phyloP scores from a whole-genome alignment of 37 sponge, comb jelly and placozoan species.

The Tethya wilhelma region DNA sequence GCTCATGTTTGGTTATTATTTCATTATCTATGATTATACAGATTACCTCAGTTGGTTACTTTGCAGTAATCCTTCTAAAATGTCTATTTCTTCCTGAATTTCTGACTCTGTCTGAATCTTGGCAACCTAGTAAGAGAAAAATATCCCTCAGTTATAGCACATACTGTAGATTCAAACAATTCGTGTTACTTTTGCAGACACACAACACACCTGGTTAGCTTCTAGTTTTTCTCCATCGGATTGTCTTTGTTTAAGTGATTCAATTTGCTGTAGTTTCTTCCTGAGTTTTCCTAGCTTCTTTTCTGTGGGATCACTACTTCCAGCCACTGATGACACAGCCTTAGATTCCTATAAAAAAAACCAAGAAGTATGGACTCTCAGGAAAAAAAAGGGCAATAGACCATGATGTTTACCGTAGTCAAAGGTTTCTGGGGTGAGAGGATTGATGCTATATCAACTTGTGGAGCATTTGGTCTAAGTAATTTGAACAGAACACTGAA shows the following conservation, averaged over 20 bases:
- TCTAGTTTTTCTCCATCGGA: slow-evolving; percentile 62
- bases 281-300: slow-evolving; percentile 37
- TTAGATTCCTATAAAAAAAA: neutral
- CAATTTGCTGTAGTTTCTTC: slow-evolving; percentile 70
- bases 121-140: slow-evolving; percentile 4
- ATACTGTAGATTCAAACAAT: neutral
- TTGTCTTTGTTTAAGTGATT: slow-evolving; percentile 45
- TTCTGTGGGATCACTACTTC: slow-evolving; percentile 7
- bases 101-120: slow-evolving; percentile 29
- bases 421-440: neutral
- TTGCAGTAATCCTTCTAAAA: slow-evolving; percentile 34
- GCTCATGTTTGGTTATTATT: too few relatives aligned
- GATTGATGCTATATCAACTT: slow-evolving; percentile 3
- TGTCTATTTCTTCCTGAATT: slow-evolving; percentile 32
- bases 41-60: too few relatives aligned
- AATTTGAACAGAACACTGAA: too few relatives aligned
- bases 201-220: slow-evolving; percentile 53
- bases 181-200: neutral
- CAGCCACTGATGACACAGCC: neutral
- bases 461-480: slow-evolving; percentile 31
- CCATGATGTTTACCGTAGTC: too few relatives aligned
- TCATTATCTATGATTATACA: too few relatives aligned
- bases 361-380: neutral
- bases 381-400: neutral
- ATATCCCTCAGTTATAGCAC: neutral